Evolutionary conservation across 2,888 invertebrate species (phyloP), one percentile per base, ranked within the genome.

Genomic region (Sicus ferrugineus): DNA sequence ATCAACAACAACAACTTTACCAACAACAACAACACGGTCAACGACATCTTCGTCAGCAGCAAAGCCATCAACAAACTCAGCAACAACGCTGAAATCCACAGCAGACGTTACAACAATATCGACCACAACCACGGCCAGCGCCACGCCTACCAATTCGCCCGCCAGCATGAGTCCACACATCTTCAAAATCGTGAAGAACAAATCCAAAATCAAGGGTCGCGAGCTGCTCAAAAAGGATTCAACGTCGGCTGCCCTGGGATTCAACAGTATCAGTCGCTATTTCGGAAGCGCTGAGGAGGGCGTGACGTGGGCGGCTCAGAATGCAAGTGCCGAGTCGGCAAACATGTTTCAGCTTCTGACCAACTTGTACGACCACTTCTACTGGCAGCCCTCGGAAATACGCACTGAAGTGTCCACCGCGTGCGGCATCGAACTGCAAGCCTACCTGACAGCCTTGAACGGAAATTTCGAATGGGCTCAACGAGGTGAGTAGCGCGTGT

Each of bases 391-490:
- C 6, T 73, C 83, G 2, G 81, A 84, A 63, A 81, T 85, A 7
- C 76, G 81, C 48, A 80, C 74, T 11, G 88, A 88, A 69, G 87
- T 88, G n/a, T 87, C 87, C 2, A 79, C 83, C n/a, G 84, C 83
- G 0, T 91, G 91, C 76, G 86, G 86, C 7, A 81, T 84, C 16
- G 88, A 90, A 73, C 86, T 90, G 85, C 85, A 86, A 73, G 81
- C 82, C 38, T 91, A 90, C 81, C 78, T 91, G 28, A 86, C 82
- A 79, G 90, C 88, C 67, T 86, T 89, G 69, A 87, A 78, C 81
- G 90, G 86, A 75, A 92, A 87, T 77, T 87, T 87, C 78, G 85
- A 86, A 54, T 94, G 94, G 94, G 94, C 94, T 11, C 90, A 92
- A 42, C 91, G 90, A 87, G 92, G 94, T 94, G 82, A 90, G 92